A percentile compares a stretch with the other conserved stretches of the same genome.
phyloP scores from a whole-genome alignment of 2,797 vertebrate species.

The Valencia hispanica region DNA sequence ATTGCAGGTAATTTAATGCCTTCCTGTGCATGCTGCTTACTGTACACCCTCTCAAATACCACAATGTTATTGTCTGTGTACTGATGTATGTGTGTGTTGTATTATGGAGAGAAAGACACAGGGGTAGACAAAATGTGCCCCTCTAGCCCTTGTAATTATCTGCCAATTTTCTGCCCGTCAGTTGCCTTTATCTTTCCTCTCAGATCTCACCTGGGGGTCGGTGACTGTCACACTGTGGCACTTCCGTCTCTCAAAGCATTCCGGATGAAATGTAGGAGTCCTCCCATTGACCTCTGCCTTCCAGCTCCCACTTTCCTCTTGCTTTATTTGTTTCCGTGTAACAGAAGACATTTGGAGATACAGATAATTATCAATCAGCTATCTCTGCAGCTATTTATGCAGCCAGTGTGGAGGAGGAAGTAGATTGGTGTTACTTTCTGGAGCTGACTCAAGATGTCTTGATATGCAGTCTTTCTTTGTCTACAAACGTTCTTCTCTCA shows the following conservation, averaged over 20 bases:
- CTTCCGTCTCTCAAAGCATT: slow-evolving; percentile 68
- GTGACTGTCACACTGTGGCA: slow-evolving; percentile 69
- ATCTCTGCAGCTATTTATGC: slow-evolving; percentile 77
- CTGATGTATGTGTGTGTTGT: slow-evolving; percentile 41
- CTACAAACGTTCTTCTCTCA: slow-evolving; percentile 14
- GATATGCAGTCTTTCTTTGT: slow-evolving; percentile 45
- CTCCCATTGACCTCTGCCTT: slow-evolving; percentile 77
- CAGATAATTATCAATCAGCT: slow-evolving; percentile 79
- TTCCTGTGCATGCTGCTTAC: slow-evolving; percentile 49
- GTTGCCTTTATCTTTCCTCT: slow-evolving; percentile 78
- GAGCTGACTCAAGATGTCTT: slow-evolving; percentile 58
- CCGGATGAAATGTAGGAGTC: slow-evolving; percentile 79
- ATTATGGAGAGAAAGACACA: slow-evolving; percentile 62
- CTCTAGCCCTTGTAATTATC: slow-evolving; percentile 81
- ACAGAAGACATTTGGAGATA: slow-evolving; percentile 78
- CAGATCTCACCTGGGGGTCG: slow-evolving; percentile 78
- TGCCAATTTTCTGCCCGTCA: slow-evolving; percentile 80
- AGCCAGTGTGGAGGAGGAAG: slow-evolving; percentile 46
- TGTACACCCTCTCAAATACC: slow-evolving; percentile 39
- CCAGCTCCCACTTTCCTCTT: slow-evolving; percentile 53
- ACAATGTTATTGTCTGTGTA: slow-evolving; percentile 38
- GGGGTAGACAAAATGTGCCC: slow-evolving; percentile 70
- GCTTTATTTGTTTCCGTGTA: slow-evolving; percentile 77
- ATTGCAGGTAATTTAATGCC: slow-evolving; percentile 41
- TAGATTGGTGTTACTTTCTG: slow-evolving; percentile 66